Base-by-base conservation (phyloP, 2,113 vertebrate species). In the Mastomys natalensis region DNA sequence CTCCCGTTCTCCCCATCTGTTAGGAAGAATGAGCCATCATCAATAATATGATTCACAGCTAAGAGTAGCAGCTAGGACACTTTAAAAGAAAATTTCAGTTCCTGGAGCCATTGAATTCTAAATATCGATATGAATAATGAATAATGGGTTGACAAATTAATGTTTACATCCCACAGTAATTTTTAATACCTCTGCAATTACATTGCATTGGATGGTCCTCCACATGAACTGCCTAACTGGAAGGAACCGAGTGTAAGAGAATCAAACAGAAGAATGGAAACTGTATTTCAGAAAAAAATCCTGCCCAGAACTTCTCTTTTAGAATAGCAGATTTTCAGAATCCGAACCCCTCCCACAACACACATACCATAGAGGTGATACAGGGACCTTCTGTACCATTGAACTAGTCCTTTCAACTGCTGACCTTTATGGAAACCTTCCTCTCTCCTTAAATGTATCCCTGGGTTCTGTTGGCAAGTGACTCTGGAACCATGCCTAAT, bases 261-360 rank as follows among this genome's bases (percentile, higher is more conserved):
- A 68, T 60, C 15, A n/a, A 62, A 72, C 40, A 37, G 29, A 88
- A 73, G 68, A 74, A 37, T 90, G 53, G 19, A 91, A 94, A 95
- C 82, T 48, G 77, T 12, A 80, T 72, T 80, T 96, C 40, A 76
- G 43, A 91, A 97, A 43, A 87, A 94, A 89, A 95, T 86, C 82
- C n/a, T 90, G 34, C 43, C 34, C 62, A 60, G 9, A 89, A 29
- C 51, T 96, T 68, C 43, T 60, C 80, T 91, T 95, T 92, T 64
- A 84, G 89, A 92, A 94, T 40, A 45, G 91, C 13, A 89, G 74
- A 72, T 5, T 74, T 37, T 37, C 29, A 95, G 51, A 62, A 76
- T 86, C 58, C 91, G 70, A 91, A 96, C 93, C 73, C 37, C 8
- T 16, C 60, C 31, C 86, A 17, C 62, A 5, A 62, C 66, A 31